Percentiles rank a stretch among this genome's conserved stretches.
phyloP scores from a whole-genome alignment of 2,113 vertebrate genomes.

The Girardinichthys multiradiatus region DNA sequence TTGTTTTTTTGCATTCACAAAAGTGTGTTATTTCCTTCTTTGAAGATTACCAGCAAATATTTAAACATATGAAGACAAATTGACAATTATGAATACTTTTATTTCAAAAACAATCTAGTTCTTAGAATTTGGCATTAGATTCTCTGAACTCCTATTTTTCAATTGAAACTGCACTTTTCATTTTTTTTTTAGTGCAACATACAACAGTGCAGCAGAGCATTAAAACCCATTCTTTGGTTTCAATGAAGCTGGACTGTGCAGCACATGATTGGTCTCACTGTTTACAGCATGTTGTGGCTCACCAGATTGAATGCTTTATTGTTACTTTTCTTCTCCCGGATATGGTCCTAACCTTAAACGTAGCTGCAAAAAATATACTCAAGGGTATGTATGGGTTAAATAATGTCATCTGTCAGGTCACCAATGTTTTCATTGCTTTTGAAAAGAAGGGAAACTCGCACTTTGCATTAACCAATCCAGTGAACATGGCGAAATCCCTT shows the following conservation, averaged over 20 bases:
- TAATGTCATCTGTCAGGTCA: neutral
- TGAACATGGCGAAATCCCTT: neutral
- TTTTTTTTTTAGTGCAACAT: neutral
- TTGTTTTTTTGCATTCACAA: neutral
- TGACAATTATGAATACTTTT: neutral
- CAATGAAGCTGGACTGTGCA: slow-evolving; percentile 1
- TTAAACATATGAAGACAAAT: neutral
- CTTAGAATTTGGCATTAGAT: neutral
- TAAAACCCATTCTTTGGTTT: slow-evolving; percentile 3
- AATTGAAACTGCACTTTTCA: neutral
- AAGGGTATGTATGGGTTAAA: neutral
- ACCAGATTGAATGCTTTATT: neutral
- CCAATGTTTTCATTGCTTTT: neutral
- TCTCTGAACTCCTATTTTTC: neutral
- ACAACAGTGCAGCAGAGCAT: neutral
- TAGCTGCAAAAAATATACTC: neutral
- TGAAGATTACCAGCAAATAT: neutral
- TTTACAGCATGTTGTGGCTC: neutral
- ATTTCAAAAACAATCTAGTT: neutral
- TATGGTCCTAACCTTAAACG: neutral
- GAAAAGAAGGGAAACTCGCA: neutral
- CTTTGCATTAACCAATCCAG: neutral
- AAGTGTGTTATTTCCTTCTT: neutral
- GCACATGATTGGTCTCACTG: neutral
- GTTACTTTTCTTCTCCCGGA: neutral